These are phyloP conservation scores for Myrmophylax atrothorax DNA, from an alignment of 2,113 vertebrate genomes.

Conservation along the genomic window DNA sequence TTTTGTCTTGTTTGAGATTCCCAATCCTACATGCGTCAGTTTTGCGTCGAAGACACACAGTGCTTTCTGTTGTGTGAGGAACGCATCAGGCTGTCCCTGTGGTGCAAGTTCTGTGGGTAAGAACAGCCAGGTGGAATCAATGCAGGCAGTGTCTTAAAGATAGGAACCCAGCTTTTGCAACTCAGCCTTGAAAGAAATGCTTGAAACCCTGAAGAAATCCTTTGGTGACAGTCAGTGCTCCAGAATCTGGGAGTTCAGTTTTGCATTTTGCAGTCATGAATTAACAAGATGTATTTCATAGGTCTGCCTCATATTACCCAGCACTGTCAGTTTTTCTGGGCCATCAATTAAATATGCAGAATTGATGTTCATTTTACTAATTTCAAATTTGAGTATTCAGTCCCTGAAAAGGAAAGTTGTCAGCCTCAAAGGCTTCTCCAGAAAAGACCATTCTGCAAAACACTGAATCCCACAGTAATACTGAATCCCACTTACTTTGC, in stretches of 20 bases:
- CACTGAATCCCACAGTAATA: neutral
- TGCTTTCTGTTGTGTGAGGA: neutral
- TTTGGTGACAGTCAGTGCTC: neutral
- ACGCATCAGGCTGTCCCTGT: neutral
- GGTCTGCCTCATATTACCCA: neutral
- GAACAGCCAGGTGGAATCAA: neutral
- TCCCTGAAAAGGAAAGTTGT: neutral
- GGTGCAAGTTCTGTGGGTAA: neutral
- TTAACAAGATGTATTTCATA: neutral
- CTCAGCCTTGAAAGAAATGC: neutral
- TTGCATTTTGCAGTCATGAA: neutral
- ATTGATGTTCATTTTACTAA: neutral
- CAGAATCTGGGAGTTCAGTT: neutral
- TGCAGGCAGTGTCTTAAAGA: neutral
- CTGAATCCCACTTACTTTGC: neutral
- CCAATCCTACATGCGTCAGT: rapidly evolving
- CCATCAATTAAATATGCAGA: neutral
- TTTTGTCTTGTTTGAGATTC: neutral
- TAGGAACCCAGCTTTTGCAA: neutral
- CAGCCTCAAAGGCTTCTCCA: neutral
- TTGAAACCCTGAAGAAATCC: neutral
- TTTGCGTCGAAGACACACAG: neutral
- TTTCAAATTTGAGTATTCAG: neutral
- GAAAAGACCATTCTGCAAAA: neutral
- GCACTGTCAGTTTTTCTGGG: neutral